Evolutionary conservation across 2,888 invertebrate genomes (phyloP).

Genomic region (Nebria brevicollis): DNA sequence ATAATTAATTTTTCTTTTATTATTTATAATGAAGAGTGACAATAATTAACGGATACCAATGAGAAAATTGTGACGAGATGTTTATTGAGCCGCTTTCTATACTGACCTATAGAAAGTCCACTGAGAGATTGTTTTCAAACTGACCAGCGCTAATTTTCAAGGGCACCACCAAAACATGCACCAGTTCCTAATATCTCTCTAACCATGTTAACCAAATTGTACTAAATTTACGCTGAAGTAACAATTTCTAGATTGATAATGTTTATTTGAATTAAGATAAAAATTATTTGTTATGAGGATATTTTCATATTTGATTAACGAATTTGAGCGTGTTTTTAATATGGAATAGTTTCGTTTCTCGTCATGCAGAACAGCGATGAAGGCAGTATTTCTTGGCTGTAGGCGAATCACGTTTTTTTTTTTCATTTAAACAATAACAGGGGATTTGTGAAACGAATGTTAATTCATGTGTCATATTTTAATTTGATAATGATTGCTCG

Average conservation of each 20-base stretch:
- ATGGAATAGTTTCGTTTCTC: neutral
- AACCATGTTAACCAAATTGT: no score
- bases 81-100: neutral
- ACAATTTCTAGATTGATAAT: no score
- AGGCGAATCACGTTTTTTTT: no score
- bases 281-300: no score
- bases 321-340: neutral
- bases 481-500: neutral
- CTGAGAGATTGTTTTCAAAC: neutral
- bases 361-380: no score
- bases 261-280: no score
- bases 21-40: neutral
- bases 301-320: no score
- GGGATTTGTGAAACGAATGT: neutral
- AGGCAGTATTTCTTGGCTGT: no score
- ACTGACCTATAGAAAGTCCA: conserved; percentile 16
- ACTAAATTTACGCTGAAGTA: no score
- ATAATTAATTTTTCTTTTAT: no score
- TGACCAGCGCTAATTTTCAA: conserved; percentile 4
- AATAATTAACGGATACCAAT: neutral
- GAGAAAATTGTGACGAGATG: neutral
- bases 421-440: no score
- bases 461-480: neutral
- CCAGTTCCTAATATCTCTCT: neutral
- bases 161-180: neutral